These are phyloP conservation scores for Heterotis niloticus DNA, from an alignment of 2,113 vertebrate species.

Conservation along the genomic window DNA sequence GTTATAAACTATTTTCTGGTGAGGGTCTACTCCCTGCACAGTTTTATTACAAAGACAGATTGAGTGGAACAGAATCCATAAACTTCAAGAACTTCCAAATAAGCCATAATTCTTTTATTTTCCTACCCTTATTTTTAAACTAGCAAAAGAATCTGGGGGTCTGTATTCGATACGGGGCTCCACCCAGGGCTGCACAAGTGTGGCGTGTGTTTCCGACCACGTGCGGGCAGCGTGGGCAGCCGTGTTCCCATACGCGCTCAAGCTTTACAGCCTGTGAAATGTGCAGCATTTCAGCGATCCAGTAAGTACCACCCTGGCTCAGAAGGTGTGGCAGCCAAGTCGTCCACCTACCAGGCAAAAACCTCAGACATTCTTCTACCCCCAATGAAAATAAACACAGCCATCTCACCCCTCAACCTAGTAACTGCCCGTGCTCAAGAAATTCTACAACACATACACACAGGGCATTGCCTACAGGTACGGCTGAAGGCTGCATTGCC, in stretches of 20 bases:
- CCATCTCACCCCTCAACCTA: no score
- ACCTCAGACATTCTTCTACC: not conserved
- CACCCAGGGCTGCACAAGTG: not conserved
- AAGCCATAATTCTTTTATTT: not conserved
- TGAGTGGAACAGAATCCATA: not conserved
- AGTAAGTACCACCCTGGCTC: no score
- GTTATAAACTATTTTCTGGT: not conserved
- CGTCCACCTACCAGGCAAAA: not conserved
- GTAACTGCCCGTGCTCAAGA: no score
- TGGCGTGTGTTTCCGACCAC: not conserved
- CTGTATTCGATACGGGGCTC: not conserved
- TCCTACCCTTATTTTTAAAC: not conserved
- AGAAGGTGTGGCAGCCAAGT: not conserved
- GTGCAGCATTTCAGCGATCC: not conserved
- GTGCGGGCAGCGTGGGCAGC: not conserved
- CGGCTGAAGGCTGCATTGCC: no score
- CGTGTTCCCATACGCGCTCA: not conserved
- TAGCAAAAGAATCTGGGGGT: not conserved
- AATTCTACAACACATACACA: no score
- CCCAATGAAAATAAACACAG: not conserved
- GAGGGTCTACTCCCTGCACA: not conserved
- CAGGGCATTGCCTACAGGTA: no score
- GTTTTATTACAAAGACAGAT: not conserved
- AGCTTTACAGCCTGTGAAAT: not conserved
- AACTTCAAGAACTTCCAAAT: not conserved